phyloP scores from a whole-genome alignment of 2,888 invertebrate species.

The Patella ulyssiponensis region DNA sequence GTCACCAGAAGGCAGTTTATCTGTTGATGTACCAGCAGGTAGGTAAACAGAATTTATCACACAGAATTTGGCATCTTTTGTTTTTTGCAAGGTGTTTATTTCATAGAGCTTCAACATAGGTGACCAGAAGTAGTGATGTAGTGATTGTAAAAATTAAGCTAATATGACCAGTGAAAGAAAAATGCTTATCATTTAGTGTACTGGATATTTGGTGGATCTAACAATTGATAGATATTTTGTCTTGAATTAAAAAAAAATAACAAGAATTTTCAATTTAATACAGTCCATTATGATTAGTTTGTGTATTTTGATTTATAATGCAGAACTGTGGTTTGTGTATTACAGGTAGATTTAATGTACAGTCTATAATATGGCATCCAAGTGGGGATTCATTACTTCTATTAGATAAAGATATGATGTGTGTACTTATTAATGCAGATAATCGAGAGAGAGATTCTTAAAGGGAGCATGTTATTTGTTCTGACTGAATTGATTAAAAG shows the following conservation, averaged over 20 bases:
- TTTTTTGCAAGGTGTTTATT: too few relatives aligned
- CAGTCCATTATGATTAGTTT: conserved; percentile 7
- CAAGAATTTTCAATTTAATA: conserved; percentile 1
- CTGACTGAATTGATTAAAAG: too few relatives aligned
- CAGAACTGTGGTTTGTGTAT: conserved; percentile 11
- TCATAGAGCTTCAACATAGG: too few relatives aligned
- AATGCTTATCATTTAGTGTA: too few relatives aligned
- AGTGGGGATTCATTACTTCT: conserved; percentile 66
- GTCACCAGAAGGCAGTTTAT: conserved; percentile 71
- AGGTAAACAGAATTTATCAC: conserved; percentile 41
- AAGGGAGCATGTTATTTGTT: neutral
- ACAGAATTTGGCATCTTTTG: neutral
- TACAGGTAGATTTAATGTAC: conserved; percentile 66
- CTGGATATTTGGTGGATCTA: neutral
- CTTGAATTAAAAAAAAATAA: neutral
- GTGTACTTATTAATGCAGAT: conserved; percentile 50
- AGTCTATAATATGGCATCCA: conserved; percentile 67
- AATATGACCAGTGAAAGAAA: too few relatives aligned
- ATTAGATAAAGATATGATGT: conserved; percentile 70
- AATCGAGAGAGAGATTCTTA: neutral
- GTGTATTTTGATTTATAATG: neutral
- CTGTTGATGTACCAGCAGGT: conserved; percentile 69
- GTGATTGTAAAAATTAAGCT: too few relatives aligned
- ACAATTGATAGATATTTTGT: neutral
- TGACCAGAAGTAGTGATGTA: too few relatives aligned